Percentiles rank a stretch among this genome's conserved stretches.
Conservation (phyloP, 1,140 invertebrate genomes). For the Halesus radiatus region DNA sequence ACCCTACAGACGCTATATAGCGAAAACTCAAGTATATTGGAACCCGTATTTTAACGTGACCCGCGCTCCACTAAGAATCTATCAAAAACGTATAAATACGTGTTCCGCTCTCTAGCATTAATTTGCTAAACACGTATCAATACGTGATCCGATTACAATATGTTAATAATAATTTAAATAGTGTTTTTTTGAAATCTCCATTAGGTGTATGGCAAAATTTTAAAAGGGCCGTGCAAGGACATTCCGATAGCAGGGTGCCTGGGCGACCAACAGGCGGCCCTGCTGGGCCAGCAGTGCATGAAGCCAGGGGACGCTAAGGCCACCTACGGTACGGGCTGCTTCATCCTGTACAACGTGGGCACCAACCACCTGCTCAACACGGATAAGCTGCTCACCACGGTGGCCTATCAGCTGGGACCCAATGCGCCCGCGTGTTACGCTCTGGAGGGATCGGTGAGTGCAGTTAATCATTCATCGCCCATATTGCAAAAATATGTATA, state of each 20-base stretch:
- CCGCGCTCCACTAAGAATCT: too few relatives aligned
- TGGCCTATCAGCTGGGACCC: constrained; percentile 94
- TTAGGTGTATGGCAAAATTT: constrained; percentile 84
- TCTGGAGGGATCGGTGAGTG: constrained; percentile 86
- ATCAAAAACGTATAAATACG: too few relatives aligned
- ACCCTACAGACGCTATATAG: too few relatives aligned
- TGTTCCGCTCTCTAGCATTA: too few relatives aligned
- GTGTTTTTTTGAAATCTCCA: constrained; percentile 60
- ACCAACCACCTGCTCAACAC: constrained; percentile 83
- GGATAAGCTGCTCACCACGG: constrained; percentile 93
- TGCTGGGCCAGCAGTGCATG: constrained; percentile 95
- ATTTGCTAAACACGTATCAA: too few relatives aligned
- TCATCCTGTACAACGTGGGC: constrained; percentile 96
- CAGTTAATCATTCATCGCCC: constrained; percentile 7
- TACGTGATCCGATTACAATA: too few relatives aligned
- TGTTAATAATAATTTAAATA: too few relatives aligned
- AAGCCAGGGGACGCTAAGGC: constrained; percentile 93
- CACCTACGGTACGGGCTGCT: constrained; percentile 97
- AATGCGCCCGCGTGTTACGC: constrained; percentile 87
- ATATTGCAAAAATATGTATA: too few relatives aligned
- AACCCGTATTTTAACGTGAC: too few relatives aligned
- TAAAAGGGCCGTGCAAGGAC: constrained; percentile 76
- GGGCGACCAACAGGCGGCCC: constrained; percentile 95
- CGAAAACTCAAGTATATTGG: too few relatives aligned
- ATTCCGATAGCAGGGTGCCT: constrained; percentile 87